Evolutionary conservation across 37 sponge, comb jelly and placozoan genomes (phyloP).

Genomic region (Aphrocallistes beatrix): DNA sequence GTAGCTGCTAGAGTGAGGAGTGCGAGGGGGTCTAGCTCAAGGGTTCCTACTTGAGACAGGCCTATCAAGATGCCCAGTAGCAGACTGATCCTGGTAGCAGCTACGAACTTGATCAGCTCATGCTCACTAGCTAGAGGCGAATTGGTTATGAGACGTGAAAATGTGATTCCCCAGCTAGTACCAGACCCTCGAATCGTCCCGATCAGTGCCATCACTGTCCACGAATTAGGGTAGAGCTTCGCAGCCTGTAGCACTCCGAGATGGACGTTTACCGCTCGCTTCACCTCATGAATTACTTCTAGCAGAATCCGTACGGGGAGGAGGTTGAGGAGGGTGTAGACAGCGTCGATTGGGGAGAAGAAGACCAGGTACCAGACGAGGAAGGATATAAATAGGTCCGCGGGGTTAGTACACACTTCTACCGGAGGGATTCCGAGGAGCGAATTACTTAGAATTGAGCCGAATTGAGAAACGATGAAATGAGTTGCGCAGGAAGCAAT

Average conservation of each 20-base stretch:
- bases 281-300: background rate
- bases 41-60: background rate
- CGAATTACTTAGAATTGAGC: background rate
- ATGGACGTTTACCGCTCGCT: background rate
- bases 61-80: background rate
- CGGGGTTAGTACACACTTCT: background rate
- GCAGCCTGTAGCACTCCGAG: background rate
- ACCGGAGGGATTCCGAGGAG: background rate
- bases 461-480: background rate
- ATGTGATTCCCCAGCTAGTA: slow-evolving; percentile 6
- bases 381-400: background rate
- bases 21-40: background rate
- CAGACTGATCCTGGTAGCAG: background rate
- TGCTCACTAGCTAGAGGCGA: slow-evolving; percentile 2
- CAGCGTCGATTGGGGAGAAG: background rate
- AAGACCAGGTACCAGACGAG: background rate
- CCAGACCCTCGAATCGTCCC: background rate
- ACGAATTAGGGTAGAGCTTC: background rate
- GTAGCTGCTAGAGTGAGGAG: background rate
- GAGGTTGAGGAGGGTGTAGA: background rate
- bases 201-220: background rate
- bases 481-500: slow-evolving; percentile 17
- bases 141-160: background rate
- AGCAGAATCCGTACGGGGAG: background rate
- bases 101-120: slow-evolving; percentile 12